These are phyloP conservation scores for Penaeus japonicus DNA, from an alignment of 1,140 invertebrate species.

Conservation along the genomic window DNA sequence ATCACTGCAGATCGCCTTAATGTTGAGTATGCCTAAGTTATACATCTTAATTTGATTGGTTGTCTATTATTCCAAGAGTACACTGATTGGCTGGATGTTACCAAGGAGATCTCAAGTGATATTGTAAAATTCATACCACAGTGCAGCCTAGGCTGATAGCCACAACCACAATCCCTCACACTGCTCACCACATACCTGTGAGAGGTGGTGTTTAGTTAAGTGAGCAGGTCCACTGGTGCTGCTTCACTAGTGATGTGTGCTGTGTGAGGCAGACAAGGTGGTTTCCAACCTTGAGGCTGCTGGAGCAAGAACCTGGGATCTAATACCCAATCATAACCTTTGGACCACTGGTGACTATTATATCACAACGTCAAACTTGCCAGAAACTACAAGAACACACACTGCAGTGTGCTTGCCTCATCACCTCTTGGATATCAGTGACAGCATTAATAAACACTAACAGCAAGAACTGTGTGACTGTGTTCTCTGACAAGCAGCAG, in stretches of 20 bases:
- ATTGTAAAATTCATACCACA: conserved; percentile 14
- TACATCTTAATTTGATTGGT: conserved; percentile 27
- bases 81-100: conserved; percentile 27
- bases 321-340: conserved; percentile 3
- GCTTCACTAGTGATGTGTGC: too few relatives aligned
- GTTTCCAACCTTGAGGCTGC: not conserved
- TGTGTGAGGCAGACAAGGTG: too few relatives aligned
- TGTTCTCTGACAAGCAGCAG: conserved; percentile 16
- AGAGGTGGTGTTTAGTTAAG: not conserved
- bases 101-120: conserved; percentile 13
- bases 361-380: conserved; percentile 46
- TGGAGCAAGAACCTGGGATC: not conserved
- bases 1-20: conserved; percentile 11
- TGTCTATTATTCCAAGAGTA: conserved; percentile 9
- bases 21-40: conserved; percentile 21
- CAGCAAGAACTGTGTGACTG: not conserved
- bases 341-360: conserved; percentile 49
- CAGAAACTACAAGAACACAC: conserved; percentile 41
- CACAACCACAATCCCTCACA: not conserved
- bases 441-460: not conserved
- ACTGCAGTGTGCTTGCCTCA: not conserved
- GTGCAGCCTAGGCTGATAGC: conserved; percentile 8
- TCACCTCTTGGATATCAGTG: not conserved
- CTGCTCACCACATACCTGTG: not conserved
- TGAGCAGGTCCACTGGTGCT: not conserved